Evolutionary conservation across 2,113 vertebrate species (phyloP), one percentile per base, ranked within the genome.

Genomic region (Nipponia nippon): DNA sequence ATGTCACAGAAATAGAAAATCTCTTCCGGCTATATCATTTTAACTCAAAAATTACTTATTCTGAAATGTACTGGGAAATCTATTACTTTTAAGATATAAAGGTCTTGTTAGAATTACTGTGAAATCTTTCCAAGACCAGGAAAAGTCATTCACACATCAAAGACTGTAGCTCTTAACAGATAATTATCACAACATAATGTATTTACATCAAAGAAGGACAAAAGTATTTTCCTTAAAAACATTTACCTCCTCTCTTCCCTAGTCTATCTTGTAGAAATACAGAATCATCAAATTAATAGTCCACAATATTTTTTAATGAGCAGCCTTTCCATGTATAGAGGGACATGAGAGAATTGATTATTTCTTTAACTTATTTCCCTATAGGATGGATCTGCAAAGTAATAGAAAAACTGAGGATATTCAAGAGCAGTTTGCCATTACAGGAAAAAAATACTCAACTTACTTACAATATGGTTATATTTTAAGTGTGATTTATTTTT

Each of bases 71-170:
- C 53, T 90, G 38, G 8, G 77, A 94, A 97, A 82, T 94, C 40
- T 76, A 27, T 62, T 91, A 36, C 18, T 88, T 44, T 63, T 67
- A 85, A 73, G 21, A 46, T 75, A 73, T 66, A 80, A 96, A 89
- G 25, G 6, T 70, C 78, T 61, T 69, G 11, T 75, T 67, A 65
- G 96, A 96, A 95, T 92, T 40, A 85, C 27, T 89, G 42, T 62
- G 40, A 96, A 97, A 80, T 95, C 26, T 95, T 95, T 92, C 58
- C 13, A 92, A 92, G 91, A 70, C 23, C 32, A 65, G 20, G 47
- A 93, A 90, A 78, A 75, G 3, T 72, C 23, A 78, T 66, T 87
- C 61, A 44, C 8, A 58, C 1, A 6, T 87, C 38, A 89, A 82
- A 89, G 30, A 77, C 16, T 58, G 2, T 17, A 47, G 53, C 40